Conservation (phyloP, 1,140 invertebrate species). For the Bombus impatiens region DNA sequence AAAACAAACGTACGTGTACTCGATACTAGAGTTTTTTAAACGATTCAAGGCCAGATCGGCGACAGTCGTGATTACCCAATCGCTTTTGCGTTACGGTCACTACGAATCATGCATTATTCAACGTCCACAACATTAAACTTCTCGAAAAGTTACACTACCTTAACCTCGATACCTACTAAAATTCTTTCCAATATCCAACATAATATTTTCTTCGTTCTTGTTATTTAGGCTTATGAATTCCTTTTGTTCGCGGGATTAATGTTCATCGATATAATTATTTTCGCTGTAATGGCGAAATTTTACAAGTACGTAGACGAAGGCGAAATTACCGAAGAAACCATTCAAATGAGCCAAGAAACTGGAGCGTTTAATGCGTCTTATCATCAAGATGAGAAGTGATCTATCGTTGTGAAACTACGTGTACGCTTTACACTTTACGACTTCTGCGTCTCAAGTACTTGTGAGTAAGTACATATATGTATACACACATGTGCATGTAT, state of each 20-base stretch:
- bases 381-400: conserved; percentile 45
- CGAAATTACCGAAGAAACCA: conserved; percentile 45
- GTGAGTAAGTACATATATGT: not conserved
- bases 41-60: not conserved
- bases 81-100: not conserved
- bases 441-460: not conserved
- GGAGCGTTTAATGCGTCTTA: conserved; percentile 59
- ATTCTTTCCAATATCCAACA: not conserved
- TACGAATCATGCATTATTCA: conserved; percentile 2
- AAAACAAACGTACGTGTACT: not conserved
- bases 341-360: conserved; percentile 62
- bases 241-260: conserved; percentile 94
- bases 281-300: conserved; percentile 88
- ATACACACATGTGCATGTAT: no score
- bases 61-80: not conserved
- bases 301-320: conserved; percentile 86
- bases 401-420: no score
- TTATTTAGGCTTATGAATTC: conserved; percentile 91
- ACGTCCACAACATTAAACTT: not conserved
- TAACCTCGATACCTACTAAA: not conserved
- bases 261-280: conserved; percentile 91
- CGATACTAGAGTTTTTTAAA: not conserved
- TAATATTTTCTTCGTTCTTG: conserved; percentile 24
- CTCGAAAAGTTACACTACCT: not conserved
- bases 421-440: not conserved